A percentile compares a stretch with the other conserved stretches of the same genome.
These are phyloP conservation scores for Caerostris darwini DNA, from an alignment of 1,140 invertebrate genomes.

Conservation along the genomic window DNA sequence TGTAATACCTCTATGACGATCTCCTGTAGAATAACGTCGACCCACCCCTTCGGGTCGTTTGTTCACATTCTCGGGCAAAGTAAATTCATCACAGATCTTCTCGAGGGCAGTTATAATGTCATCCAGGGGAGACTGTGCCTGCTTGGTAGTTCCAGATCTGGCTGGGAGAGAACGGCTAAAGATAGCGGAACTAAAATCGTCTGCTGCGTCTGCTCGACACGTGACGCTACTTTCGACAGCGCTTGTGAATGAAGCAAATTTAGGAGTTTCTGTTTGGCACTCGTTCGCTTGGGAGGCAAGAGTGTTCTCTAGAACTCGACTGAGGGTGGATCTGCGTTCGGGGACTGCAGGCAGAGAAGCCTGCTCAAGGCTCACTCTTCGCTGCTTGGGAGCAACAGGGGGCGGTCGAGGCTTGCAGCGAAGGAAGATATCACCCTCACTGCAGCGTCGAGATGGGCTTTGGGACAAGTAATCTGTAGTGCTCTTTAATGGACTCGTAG, in stretches of 20 bases:
- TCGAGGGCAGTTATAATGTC: conserved; percentile 72
- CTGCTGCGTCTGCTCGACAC: conserved; percentile 15
- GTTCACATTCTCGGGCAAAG: not conserved
- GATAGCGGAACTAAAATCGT: conserved; percentile 69
- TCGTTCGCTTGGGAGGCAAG: not conserved
- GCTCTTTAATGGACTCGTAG: not conserved
- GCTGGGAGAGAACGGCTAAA: conserved; percentile 52
- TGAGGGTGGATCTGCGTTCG: conserved; percentile 10
- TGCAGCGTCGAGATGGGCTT: conserved; percentile 24
- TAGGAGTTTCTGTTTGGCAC: conserved; percentile 54
- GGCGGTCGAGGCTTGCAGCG: conserved; percentile 20
- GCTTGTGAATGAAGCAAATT: conserved; percentile 47
- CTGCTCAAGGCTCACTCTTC: conserved; percentile 40
- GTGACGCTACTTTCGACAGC: conserved; percentile 61
- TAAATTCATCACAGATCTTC: conserved; percentile 74
- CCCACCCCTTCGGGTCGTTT: not conserved
- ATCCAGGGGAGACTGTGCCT: conserved; percentile 66
- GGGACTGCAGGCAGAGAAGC: not conserved
- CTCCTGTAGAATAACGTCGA: not conserved
- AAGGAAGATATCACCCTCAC: conserved; percentile 54
- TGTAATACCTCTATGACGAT: not conserved
- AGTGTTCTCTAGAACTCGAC: not conserved
- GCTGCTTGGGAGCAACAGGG: conserved; percentile 21
- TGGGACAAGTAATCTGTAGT: not conserved
- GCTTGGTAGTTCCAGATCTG: not conserved